phyloP scores from a whole-genome alignment of 2,797 vertebrate species.

The Spinibarbus caldwelli region DNA sequence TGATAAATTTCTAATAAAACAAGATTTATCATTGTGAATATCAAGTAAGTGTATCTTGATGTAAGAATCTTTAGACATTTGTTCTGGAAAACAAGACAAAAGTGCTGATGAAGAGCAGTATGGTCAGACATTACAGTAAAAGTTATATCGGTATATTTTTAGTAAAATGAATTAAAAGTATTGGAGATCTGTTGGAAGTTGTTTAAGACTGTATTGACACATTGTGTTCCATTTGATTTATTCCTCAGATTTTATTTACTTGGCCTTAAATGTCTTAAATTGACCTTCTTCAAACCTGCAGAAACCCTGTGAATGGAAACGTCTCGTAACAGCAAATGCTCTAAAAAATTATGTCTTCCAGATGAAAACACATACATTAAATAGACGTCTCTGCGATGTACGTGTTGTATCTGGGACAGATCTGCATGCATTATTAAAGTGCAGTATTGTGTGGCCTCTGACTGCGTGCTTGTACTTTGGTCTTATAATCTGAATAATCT shows the following conservation, averaged over 20 bases:
- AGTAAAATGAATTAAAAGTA: not conserved
- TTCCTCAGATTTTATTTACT: not conserved
- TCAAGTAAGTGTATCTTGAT: not conserved
- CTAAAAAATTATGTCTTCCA: no score
- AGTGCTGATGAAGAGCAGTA: not conserved
- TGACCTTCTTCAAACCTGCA: not conserved
- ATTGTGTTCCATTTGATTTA: no score
- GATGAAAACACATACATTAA: not conserved
- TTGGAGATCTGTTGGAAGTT: not conserved
- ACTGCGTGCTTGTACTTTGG: conserved; percentile 5
- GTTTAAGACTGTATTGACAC: not conserved
- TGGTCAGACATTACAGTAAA: not conserved
- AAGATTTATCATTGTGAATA: no score
- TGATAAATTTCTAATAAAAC: no score
- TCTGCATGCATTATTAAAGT: not conserved
- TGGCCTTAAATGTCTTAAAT: not conserved
- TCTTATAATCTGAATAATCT: not conserved
- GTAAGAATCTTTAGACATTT: not conserved
- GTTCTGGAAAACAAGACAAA: not conserved
- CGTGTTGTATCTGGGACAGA: not conserved
- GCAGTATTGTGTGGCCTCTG: not conserved
- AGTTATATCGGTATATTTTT: not conserved
- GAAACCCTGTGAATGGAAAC: not conserved
- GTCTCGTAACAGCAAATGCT: no score
- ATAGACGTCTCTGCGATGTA: not conserved